Conservation (phyloP, 2,113 vertebrate genomes). For the Narcine bancroftii region DNA sequence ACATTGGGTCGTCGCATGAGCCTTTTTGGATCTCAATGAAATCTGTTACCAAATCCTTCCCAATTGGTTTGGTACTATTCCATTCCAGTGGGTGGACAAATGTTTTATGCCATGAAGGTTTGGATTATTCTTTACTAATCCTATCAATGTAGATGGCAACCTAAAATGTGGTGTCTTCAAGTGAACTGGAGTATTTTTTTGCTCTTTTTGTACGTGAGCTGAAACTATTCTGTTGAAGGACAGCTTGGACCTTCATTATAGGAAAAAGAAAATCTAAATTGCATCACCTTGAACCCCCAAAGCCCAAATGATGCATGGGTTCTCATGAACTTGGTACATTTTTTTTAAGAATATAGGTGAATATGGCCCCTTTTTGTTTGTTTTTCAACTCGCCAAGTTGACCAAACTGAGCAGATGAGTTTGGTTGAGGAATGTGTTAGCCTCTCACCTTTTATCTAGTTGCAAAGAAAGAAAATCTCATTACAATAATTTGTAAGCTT, state of each 20-base stretch:
- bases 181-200: neutral
- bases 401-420: neutral
- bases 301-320: neutral
- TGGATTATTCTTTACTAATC: neutral
- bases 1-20: no score
- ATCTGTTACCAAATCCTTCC: neutral
- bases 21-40: neutral
- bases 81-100: neutral
- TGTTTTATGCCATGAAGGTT: neutral
- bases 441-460: neutral
- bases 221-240: neutral
- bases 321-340: neutral
- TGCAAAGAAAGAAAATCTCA: neutral
- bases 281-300: neutral
- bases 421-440: neutral
- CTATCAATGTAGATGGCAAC: neutral
- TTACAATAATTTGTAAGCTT: conserved; percentile 8
- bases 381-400: neutral
- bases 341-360: neutral
- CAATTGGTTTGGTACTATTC: neutral
- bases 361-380: neutral
- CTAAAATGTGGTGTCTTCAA: neutral
- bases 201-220: neutral
- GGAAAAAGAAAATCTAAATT: neutral
- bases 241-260: neutral